These are phyloP conservation scores for Ectemnius cavifrons DNA, from an alignment of 2,888 invertebrate species.

Conservation along the genomic window DNA sequence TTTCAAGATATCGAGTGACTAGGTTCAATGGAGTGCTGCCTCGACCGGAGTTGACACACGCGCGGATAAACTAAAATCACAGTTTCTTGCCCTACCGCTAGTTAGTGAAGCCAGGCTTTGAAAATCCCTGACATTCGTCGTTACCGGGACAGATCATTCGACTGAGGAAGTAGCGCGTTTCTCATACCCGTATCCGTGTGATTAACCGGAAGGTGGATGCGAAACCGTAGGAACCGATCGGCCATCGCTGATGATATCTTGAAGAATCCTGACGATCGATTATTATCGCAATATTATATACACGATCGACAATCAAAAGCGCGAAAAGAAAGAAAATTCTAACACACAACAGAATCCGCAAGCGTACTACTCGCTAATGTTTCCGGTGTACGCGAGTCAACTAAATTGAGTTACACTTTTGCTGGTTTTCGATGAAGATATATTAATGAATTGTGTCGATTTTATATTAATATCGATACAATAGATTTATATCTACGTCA, in stretches of 20 bases:
- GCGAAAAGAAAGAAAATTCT: too few relatives aligned
- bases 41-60: constrained; percentile 6
- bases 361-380: too few relatives aligned
- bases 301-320: too few relatives aligned
- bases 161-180: neutral
- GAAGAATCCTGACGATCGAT: too few relatives aligned
- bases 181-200: neutral
- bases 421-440: too few relatives aligned
- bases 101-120: constrained; percentile 17
- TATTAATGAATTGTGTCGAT: too few relatives aligned
- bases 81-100: constrained; percentile 50
- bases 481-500: too few relatives aligned
- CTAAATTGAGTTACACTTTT: too few relatives aligned
- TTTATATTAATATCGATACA: neutral
- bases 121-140: constrained; percentile 16
- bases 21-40: constrained; percentile 15
- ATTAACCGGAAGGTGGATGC: neutral
- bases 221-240: neutral
- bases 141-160: constrained; percentile 2
- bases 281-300: too few relatives aligned
- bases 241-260: too few relatives aligned
- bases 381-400: too few relatives aligned
- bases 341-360: too few relatives aligned
- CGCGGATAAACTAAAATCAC: constrained; percentile 67
- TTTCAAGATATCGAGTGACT: neutral